Base-by-base conservation (phyloP, 2,797 vertebrate genomes). In the Ctenopoma kingsleyae region DNA sequence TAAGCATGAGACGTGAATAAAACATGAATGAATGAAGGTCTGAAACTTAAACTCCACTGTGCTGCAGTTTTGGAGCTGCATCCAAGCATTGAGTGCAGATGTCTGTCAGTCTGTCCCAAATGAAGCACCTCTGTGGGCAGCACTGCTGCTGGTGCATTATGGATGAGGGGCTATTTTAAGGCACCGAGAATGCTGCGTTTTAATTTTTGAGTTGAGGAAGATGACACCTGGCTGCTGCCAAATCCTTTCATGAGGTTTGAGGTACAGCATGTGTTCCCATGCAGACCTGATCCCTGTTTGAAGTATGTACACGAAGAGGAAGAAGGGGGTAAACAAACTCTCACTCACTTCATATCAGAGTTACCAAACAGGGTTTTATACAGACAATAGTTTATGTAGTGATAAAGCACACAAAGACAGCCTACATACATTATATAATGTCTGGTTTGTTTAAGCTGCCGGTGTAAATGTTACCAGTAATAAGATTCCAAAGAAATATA, bases 121-220 rank as follows among this genome's bases (percentile, higher is more conserved):
- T 80, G 74, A 91, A 80, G 84, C 38, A 68, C 72, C 74, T 85
- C 86, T 81, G 84, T 83, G 87, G 85, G 75, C 82, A 79, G 82
- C 80, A 82, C 82, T 83, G 79, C 85, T 81, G 78, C 78, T 87
- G 84, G 87, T 93, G 90, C 90, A 92, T 91, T 89, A 93, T 93
- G 86, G 85, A 93, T 93, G 92, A 92, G 83, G 67, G 79, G 80
- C 87, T 93, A 92, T 93, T 93, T 92, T 91, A 90, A 92, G 91
- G 85, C 77, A 71, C 56, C 20, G 30, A 72, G 80, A 81, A 85
- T 83, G 88, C 85, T 87, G 87, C 60, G 77, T 89, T 93, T 89
- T 89, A 83, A 90, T 89, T 90, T 90, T 87, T 84, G 76, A 91
- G 87, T 35, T 48, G 79, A 88, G 83, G 67, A 74, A 85, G 82